Evolutionary conservation across 2,797 vertebrate species (phyloP).

Genomic region (Lepilemur ruficaudatus): DNA sequence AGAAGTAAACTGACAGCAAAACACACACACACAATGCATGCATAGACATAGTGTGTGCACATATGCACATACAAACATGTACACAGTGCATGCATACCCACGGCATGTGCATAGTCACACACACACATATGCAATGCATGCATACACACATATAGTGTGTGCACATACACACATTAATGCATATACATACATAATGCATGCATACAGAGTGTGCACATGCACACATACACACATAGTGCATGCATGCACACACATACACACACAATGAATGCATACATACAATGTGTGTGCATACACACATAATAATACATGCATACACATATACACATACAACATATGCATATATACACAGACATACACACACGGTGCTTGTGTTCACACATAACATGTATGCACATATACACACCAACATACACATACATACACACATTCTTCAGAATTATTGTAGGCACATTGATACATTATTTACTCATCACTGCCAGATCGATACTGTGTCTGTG

Average conservation of each 20-base stretch:
- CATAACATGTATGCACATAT: neutral
- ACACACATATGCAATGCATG: too few relatives aligned
- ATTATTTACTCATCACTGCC: neutral
- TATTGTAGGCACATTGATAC: neutral
- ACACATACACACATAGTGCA: neutral
- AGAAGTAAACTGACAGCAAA: neutral
- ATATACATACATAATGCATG: neutral
- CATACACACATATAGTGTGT: too few relatives aligned
- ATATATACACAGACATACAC: neutral
- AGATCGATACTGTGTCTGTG: neutral
- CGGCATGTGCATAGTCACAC: neutral
- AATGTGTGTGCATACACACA: too few relatives aligned
- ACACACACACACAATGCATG: neutral
- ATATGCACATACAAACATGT: neutral
- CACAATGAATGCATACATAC: neutral
- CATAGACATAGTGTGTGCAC: neutral
- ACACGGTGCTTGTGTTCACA: neutral
- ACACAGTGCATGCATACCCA: neutral
- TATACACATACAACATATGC: neutral
- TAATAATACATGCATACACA: neutral
- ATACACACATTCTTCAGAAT: neutral
- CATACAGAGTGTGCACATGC: too few relatives aligned
- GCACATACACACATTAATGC: neutral
- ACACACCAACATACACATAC: neutral
- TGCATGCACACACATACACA: neutral